Evolutionary conservation across 2,797 vertebrate species (phyloP).

Genomic region (Helicolenus hilgendorfi): DNA sequence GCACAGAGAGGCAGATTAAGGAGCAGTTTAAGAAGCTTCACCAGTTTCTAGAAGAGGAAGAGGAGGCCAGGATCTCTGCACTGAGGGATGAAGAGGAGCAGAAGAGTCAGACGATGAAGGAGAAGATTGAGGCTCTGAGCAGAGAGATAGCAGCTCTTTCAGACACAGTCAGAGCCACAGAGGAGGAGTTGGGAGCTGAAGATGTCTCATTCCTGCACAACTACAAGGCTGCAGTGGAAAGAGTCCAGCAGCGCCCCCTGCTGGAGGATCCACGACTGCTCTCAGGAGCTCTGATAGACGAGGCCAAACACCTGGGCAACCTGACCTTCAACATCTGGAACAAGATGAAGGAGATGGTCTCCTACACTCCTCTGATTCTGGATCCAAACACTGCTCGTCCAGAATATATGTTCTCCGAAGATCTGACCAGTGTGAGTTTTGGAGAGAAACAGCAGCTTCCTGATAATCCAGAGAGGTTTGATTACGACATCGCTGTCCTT

Average conservation of each 20-base stretch:
- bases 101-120: slow-evolving; percentile 35
- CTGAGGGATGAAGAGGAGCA: slow-evolving; percentile 52
- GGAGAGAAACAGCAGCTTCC: slow-evolving; percentile 3
- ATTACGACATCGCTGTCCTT: too few species aligned
- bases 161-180: slow-evolving; percentile 20
- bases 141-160: slow-evolving; percentile 44
- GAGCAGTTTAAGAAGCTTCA: slow-evolving; percentile 60
- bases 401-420: slow-evolving; percentile 14
- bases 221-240: slow-evolving; percentile 35
- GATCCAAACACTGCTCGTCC: slow-evolving; percentile 61
- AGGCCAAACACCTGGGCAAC: slow-evolving; percentile 67
- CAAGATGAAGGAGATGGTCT: slow-evolving; percentile 52
- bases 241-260: slow-evolving; percentile 31
- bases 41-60: slow-evolving; percentile 52
- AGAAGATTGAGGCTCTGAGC: slow-evolving; percentile 29
- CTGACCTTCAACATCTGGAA: slow-evolving; percentile 61
- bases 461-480: slow-evolving; percentile 47
- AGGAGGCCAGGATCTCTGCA: slow-evolving; percentile 44
- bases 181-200: slow-evolving; percentile 37
- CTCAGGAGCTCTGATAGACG: slow-evolving; percentile 61
- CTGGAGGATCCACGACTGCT: slow-evolving; percentile 22
- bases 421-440: slow-evolving; percentile 35
- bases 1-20: slow-evolving; percentile 48
- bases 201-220: slow-evolving; percentile 48
- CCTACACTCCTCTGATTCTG: slow-evolving; percentile 59